These are phyloP conservation scores for Crypturellus undulatus DNA, from an alignment of 2,113 vertebrate species.

Conservation along the genomic window DNA sequence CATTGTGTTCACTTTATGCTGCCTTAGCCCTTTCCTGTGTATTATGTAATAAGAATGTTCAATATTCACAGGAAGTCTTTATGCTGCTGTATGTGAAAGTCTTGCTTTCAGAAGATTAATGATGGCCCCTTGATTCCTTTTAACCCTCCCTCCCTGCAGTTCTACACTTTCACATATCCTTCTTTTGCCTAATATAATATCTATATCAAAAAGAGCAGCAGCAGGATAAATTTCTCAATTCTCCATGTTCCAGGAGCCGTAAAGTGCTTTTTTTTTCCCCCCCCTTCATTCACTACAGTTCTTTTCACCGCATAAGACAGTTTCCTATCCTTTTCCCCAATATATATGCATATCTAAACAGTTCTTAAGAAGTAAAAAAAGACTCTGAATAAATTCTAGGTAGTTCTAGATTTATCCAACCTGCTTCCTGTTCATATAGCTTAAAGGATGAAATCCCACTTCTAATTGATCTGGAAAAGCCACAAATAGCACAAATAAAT, in stretches of 20 bases:
- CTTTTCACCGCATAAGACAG: neutral
- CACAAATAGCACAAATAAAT: neutral
- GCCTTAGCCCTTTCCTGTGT: constrained; percentile 33
- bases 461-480: neutral
- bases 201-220: neutral
- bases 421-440: neutral
- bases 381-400: neutral
- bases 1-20: constrained; percentile 54
- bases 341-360: neutral
- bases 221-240: neutral
- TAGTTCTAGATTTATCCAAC: neutral
- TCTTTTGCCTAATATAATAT: neutral
- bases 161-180: neutral
- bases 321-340: neutral
- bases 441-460: neutral
- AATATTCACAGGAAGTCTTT: constrained; percentile 56
- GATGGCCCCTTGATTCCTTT: constrained; percentile 32
- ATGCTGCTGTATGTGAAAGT: constrained; percentile 26
- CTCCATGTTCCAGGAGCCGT: neutral
- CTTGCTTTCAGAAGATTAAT: constrained; percentile 66
- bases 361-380: neutral
- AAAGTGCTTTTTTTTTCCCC: no score
- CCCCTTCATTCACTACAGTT: neutral
- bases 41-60: constrained; percentile 12
- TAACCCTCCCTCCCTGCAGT: neutral